Evolutionary conservation across 2,113 vertebrate species (phyloP), one percentile per base, ranked within the genome.

Genomic region (Oncorhynchus keta): DNA sequence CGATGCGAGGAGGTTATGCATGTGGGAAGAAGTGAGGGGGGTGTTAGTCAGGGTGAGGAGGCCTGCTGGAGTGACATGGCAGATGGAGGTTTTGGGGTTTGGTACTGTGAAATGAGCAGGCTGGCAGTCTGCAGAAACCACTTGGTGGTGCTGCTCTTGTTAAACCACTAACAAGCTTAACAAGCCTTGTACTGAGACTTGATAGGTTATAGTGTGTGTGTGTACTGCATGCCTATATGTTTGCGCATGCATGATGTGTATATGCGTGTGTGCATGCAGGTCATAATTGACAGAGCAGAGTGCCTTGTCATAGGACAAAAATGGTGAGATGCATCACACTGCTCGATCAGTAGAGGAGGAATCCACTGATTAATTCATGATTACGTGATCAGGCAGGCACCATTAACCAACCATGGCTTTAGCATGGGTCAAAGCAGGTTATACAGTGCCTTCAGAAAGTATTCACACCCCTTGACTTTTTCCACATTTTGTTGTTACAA

Each of bases 321-420:
- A n/a, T n/a, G n/a, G n/a, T n/a, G n/a, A n/a, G n/a, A n/a, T n/a
- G n/a, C n/a, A n/a, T 57, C 51, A 18, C 14, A 4, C 51, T 20
- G 51, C 51, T 16, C 51, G 18, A 4, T 20, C 51, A 39, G 8
- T 18, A 57, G 51, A 3, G 51, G 12, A 57, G 51, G 12, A 20
- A 57, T 57, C 16, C 51, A 16, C 51, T 74, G 73, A 73, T 77
- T 76, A 39, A 73, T 80, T 73, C 70, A 22, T 22, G 26, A 79
- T 80, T 73, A 73, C 32, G 28, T 69, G 48, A 76, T 73, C 72
- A 73, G 73, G 24, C 64, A 20, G 59, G n/a, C 70, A 22, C 35
- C 32, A 9, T 68, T 70, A 66, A 55, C 32, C 65, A 48, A 18
- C 39, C 68, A 28, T 26, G 62, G 72, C 22, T 72, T 67, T 74